Conservation (phyloP, 2,797 vertebrate genomes). For the Xenops minutus region DNA sequence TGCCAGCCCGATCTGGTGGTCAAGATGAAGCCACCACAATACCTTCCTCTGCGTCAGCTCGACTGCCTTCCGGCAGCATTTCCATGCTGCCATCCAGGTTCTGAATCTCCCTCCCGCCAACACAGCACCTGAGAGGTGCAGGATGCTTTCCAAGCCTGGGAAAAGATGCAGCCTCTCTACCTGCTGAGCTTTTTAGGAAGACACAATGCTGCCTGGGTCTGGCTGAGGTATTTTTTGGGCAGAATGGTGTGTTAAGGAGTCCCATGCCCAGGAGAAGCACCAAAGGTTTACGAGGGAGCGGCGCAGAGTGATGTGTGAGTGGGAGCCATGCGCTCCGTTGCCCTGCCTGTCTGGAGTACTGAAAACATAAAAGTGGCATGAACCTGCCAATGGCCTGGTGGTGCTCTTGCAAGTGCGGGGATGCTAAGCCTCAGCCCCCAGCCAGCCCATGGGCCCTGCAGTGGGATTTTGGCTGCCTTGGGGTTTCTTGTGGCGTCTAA, state of each 20-base stretch:
- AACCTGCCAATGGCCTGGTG: rapidly evolving
- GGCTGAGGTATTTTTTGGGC: not conserved
- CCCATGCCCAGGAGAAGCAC: not conserved
- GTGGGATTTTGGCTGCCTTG: not conserved
- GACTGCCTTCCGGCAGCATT: not conserved
- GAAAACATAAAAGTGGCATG: not conserved
- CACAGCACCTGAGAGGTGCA: rapidly evolving
- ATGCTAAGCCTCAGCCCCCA: not conserved
- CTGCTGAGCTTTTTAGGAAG: not conserved
- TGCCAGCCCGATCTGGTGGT: not conserved
- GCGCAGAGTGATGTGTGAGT: rapidly evolving
- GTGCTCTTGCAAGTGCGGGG: not conserved
- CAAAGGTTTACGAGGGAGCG: rapidly evolving
- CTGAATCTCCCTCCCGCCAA: not conserved
- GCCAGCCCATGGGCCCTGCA: not conserved
- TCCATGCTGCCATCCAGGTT: not conserved
- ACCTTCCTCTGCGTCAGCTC: not conserved
- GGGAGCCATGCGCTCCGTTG: rapidly evolving
- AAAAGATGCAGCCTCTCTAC: not conserved
- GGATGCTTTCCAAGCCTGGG: not conserved
- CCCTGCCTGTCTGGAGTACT: rapidly evolving
- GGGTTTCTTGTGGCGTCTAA: not conserved
- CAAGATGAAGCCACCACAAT: not conserved
- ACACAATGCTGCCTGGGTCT: not conserved
- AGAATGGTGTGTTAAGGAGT: not conserved